These are phyloP conservation scores for Podarcis cretensis DNA, from an alignment of 2,113 vertebrate genomes.

Conservation along the genomic window DNA sequence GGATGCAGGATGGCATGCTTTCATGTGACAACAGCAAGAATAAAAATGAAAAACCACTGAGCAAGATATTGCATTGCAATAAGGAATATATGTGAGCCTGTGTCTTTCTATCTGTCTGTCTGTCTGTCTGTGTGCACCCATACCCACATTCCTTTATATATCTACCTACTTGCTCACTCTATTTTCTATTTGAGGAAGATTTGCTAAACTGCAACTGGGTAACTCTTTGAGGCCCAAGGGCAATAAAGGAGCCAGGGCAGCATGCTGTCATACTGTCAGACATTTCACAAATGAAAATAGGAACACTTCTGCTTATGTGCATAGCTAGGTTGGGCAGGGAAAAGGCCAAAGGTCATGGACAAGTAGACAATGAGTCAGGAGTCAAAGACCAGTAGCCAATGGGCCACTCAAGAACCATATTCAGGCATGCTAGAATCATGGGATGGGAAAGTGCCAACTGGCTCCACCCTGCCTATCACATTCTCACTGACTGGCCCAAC, in stretches of 20 bases:
- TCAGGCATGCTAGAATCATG: too few species aligned
- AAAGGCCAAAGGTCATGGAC: neutral
- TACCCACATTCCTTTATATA: too few species aligned
- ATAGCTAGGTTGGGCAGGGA: neutral
- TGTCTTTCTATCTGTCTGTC: neutral
- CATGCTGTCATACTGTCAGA: neutral
- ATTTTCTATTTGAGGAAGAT: neutral
- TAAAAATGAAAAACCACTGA: neutral
- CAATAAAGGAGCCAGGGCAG: too few species aligned
- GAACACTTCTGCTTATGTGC: neutral
- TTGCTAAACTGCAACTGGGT: neutral
- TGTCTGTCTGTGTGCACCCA: neutral
- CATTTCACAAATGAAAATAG: neutral
- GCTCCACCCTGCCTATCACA: too few species aligned
- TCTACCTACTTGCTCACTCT: neutral
- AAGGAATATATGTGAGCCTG: neutral
- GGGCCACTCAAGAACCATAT: too few species aligned
- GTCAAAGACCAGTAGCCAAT: too few species aligned
- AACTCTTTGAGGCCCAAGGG: neutral
- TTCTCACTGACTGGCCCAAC: too few species aligned
- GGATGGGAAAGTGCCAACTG: too few species aligned
- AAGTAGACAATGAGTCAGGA: too few species aligned
- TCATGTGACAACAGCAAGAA: conserved; percentile 7
- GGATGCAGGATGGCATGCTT: conserved; percentile 2
- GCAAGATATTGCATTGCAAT: neutral